Evolutionary conservation across 2,113 vertebrate genomes (phyloP), one percentile per base, ranked within the genome.

Genomic region (Anser cygnoides): DNA sequence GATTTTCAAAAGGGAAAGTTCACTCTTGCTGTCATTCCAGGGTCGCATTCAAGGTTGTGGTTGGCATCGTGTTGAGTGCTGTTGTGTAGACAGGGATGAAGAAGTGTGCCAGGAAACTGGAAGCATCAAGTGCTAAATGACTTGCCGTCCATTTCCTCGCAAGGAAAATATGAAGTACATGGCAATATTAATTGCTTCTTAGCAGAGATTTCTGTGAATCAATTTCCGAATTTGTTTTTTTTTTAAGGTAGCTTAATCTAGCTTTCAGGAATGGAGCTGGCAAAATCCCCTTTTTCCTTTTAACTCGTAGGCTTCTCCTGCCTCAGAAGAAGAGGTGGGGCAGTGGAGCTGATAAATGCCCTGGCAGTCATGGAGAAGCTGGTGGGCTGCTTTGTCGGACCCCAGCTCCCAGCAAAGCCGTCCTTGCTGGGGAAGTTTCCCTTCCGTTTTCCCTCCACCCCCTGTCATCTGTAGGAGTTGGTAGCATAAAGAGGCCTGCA

Each of bases 311-410:
- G 11, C 46, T 67, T 41, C 66, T 85, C 26, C 82, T 70, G 55
- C 55, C 26, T 37, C 61, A 3, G 19, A 59, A 41, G 14, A 68
- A 35, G 14, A 68, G 76, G 71, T 2, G 8, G 41, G 37, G 43
- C 59, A 28, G 59, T 3, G 6, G 11, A 52, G 67, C 62, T 55
- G 73, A 3, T 10, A 39, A 50, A 10, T 41, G 16, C 58, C 25
- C 33, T 74, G 23, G 25, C 3, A 1, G 33, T 13, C 2, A 0
- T 5, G 26, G 26, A 20, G 65, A 5, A 46, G 65, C 35, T 13
- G 1, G 1, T 22, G 29, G 39, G 71, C 46, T 10, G 2, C 0
- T 11, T 50, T 8, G 44, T 26, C 49, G 22, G 26, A 62, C 11
- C 26, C 29, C 50, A 35, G 39, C 31, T 33, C 58, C 57, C 39